Evolutionary conservation across 92 coral and sea anemone species (phyloP), one percentile per base, ranked within the genome.

Genomic region (Paragorgia papillata): DNA sequence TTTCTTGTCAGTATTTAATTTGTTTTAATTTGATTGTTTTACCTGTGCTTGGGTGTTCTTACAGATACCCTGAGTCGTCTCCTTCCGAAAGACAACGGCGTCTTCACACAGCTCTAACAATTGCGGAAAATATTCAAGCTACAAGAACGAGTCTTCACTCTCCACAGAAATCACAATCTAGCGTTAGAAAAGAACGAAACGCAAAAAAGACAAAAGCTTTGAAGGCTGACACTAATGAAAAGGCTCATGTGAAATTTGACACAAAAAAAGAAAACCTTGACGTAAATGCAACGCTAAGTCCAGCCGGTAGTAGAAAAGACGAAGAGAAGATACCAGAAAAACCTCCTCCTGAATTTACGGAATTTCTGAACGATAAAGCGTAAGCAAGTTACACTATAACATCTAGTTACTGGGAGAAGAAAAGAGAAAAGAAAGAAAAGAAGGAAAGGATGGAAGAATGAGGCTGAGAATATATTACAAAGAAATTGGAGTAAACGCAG

Each of bases 11-110:
- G n/a, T n/a, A n/a, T n/a, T n/a, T n/a, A n/a, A n/a, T n/a, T n/a
- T n/a, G n/a, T n/a, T n/a, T n/a, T n/a, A n/a, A n/a, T n/a, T n/a
- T n/a, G n/a, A n/a, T n/a, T n/a, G n/a, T n/a, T n/a, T n/a, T n/a
- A n/a, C n/a, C n/a, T n/a, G n/a, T n/a, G n/a, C n/a, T n/a, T n/a
- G n/a, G n/a, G n/a, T n/a, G 31, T 28, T 31, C 33, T 22, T 56
- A 0, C 40, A 93, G 97, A 55, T 89, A 93, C 80, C 99, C 99
- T 33, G 99, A 96, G 20, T 95, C 99, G 29, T 88, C 97, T 9
- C 99, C 99, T 0, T 95, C 99, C 1, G 89, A 95, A 80, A 86
- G 99, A 41, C 96, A 89, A 29, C 86, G 93, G 14, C 92, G 99
- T 26, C 85, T 95, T 66, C 92, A 95, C 78, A 95, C 99, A 3